These are phyloP conservation scores for Loripinus fragilis DNA, from an alignment of 2,888 invertebrate genomes.

Conservation along the genomic window DNA sequence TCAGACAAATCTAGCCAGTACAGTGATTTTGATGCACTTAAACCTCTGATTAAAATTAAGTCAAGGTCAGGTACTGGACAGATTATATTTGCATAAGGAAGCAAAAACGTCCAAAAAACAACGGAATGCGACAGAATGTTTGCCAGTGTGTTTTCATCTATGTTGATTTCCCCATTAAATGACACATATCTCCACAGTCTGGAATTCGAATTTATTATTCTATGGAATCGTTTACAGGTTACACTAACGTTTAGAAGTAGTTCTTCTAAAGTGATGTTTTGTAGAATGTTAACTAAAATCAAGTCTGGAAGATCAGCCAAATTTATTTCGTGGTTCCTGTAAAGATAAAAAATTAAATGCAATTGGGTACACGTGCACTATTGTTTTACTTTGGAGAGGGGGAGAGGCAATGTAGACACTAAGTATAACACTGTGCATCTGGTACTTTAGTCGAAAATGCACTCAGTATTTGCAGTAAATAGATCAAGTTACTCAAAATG, in stretches of 20 bases:
- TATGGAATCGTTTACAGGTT: constrained; percentile 27
- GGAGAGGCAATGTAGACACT: no score
- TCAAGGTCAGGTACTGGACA: constrained; percentile 24
- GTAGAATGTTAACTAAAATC: constrained; percentile 29
- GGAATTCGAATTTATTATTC: constrained; percentile 24
- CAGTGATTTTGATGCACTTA: constrained; percentile 16
- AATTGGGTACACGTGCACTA: no score
- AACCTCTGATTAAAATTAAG: constrained; percentile 15
- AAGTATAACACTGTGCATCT: no score
- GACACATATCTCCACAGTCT: constrained; percentile 32
- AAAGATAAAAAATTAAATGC: no score
- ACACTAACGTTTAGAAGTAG: constrained; percentile 9
- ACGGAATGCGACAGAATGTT: constrained; percentile 23
- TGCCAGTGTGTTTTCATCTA: background rate
- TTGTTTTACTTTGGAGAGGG: no score
- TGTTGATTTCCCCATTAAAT: constrained; percentile 10
- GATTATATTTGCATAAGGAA: constrained; percentile 20
- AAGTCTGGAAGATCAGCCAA: no score
- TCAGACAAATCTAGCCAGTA: constrained; percentile 36
- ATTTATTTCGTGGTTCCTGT: no score
- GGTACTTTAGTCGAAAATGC: no score
- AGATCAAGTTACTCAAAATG: no score
- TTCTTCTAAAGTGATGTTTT: constrained; percentile 18
- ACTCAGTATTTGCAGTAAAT: no score
- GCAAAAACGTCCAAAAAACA: constrained; percentile 24